These are phyloP conservation scores for Dendrocincla fuliginosa DNA, from an alignment of 2,797 vertebrate species.

Conservation along the genomic window DNA sequence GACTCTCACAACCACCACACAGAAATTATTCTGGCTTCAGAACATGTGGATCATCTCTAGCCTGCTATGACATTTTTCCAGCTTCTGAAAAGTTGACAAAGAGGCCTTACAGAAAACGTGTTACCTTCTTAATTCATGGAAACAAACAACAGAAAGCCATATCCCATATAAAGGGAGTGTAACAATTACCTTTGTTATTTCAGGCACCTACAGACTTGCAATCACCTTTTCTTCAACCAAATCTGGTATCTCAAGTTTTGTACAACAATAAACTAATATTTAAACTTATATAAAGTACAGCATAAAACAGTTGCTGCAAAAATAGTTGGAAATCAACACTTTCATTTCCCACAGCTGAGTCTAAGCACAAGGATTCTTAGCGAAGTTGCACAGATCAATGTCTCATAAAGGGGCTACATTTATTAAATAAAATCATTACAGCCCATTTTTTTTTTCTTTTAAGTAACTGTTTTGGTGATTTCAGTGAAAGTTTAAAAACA, in stretches of 20 bases:
- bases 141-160: neutral
- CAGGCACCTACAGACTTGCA: neutral
- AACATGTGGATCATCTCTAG: neutral
- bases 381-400: neutral
- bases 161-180: neutral
- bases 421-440: neutral
- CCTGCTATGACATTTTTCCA: neutral
- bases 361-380: neutral
- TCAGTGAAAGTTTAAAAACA: neutral
- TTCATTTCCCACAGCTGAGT: neutral
- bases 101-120: neutral
- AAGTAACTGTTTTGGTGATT: neutral
- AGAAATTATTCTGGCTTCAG: neutral
- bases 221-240: neutral
- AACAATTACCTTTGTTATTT: neutral
- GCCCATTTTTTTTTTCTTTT: neutral
- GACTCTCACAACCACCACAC: neutral
- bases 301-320: neutral
- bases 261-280: neutral
- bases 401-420: neutral
- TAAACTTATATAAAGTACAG: neutral
- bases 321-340: neutral
- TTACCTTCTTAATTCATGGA: neutral
- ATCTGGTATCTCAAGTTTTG: neutral
- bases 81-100: neutral